Evolutionary conservation across 2,888 invertebrate species (phyloP).

Genomic region (Heliconius sara): DNA sequence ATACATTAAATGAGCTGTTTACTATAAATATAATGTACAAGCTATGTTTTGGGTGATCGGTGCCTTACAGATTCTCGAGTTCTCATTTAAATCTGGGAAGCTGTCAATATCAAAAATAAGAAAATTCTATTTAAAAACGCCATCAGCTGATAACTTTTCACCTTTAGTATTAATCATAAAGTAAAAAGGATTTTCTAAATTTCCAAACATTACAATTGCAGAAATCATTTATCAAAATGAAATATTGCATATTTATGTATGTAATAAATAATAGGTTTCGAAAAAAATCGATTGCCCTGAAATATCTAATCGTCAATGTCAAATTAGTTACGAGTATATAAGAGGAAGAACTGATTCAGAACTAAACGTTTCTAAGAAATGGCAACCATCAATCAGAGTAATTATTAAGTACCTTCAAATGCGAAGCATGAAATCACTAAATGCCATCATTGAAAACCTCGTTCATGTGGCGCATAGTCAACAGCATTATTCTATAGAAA

Average conservation of each 20-base stretch:
- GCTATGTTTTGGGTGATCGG: neutral
- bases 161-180: neutral
- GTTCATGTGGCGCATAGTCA: conserved; percentile 24
- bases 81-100: neutral
- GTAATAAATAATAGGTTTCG: no score
- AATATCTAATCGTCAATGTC: neutral
- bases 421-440: conserved; percentile 41
- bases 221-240: no score
- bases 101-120: neutral
- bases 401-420: conserved; percentile 10
- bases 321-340: neutral
- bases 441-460: conserved; percentile 28
- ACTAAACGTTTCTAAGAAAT: conserved; percentile 20
- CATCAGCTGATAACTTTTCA: neutral
- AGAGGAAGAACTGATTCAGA: neutral
- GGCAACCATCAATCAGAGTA: neutral
- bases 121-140: neutral
- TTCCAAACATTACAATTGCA: no score
- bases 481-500: conserved; percentile 27
- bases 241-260: no score
- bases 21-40: neutral
- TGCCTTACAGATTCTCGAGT: neutral
- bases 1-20: neutral
- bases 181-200: no score
- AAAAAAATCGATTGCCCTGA: no score